Conservation (phyloP, 2,113 vertebrate genomes). For the Callospermophilus lateralis region DNA sequence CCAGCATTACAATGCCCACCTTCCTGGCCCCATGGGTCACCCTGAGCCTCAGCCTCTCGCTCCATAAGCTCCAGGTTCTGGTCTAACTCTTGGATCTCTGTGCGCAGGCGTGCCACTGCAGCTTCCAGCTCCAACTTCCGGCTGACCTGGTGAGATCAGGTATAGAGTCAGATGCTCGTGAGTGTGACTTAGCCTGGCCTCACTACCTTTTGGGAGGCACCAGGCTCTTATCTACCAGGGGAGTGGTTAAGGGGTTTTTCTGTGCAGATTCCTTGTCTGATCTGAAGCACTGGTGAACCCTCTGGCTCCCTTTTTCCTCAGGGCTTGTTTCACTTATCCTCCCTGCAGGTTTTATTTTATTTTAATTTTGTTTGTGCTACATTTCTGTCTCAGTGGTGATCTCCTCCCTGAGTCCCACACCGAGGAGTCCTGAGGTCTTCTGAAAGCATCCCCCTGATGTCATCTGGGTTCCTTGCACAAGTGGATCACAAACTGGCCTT, state of each 20-base stretch:
- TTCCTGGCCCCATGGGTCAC: conserved; percentile 80
- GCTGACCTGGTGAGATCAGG: conserved; percentile 55
- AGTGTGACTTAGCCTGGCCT: not conserved
- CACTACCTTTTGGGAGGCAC: not conserved
- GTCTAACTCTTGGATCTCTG: conserved; percentile 90
- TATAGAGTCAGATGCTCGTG: not conserved
- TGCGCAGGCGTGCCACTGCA: conserved; percentile 86
- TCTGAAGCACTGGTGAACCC: not conserved
- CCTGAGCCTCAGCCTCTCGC: conserved; percentile 88
- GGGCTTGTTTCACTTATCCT: not conserved
- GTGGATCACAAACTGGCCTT: not conserved
- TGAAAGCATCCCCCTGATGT: not conserved
- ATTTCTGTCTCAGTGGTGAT: not conserved
- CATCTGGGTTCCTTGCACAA: not conserved
- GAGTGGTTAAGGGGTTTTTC: not conserved
- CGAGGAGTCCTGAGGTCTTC: not conserved
- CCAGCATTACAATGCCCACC: not conserved
- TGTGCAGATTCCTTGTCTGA: not conserved
- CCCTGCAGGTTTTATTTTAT: not conserved
- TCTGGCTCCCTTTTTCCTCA: not conserved
- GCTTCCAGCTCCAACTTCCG: conserved; percentile 87
- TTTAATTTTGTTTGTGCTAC: not conserved
- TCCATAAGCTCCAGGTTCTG: conserved; percentile 89
- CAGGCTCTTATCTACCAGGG: not conserved
- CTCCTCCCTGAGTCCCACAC: not conserved